Conservation (phyloP, 2,797 vertebrate genomes). For the Alosa sapidissima region DNA sequence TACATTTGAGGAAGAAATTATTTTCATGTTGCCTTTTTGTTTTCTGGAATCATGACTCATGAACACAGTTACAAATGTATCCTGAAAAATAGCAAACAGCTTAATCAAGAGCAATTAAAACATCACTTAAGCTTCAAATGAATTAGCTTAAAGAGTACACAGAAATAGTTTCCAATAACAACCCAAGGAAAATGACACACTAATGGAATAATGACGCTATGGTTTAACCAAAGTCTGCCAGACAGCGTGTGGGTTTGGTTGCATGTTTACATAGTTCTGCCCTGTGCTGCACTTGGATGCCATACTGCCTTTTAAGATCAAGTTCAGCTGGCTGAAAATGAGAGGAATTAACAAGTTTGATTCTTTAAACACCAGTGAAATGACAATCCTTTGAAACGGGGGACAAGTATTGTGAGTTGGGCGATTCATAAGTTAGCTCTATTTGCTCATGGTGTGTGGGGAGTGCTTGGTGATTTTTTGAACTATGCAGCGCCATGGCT, state of each 20-base stretch:
- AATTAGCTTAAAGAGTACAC: background rate
- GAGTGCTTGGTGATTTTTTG: constrained; percentile 62
- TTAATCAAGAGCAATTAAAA: background rate
- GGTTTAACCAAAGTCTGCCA: constrained; percentile 52
- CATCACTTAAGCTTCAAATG: constrained; percentile 17
- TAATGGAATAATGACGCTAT: constrained; percentile 50
- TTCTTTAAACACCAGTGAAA: constrained; percentile 36
- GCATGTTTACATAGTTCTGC: constrained; percentile 51
- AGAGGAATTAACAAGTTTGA: constrained; percentile 19
- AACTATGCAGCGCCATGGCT: constrained; percentile 31
- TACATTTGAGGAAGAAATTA: background rate
- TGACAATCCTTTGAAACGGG: constrained; percentile 47
- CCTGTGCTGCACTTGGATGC: constrained; percentile 38
- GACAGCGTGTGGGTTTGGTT: constrained; percentile 53
- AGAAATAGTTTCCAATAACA: constrained; percentile 27
- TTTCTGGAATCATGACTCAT: background rate
- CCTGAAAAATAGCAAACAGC: constrained; percentile 9
- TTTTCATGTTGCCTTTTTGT: background rate
- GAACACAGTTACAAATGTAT: background rate
- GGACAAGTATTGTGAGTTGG: constrained; percentile 18
- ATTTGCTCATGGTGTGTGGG: constrained; percentile 41
- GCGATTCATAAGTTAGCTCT: constrained; percentile 48
- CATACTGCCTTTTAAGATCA: constrained; percentile 55
- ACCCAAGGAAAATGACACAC: constrained; percentile 53
- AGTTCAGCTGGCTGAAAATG: constrained; percentile 19